Conservation (phyloP, 1,140 invertebrate species). For the Dreissena rostriformis region DNA sequence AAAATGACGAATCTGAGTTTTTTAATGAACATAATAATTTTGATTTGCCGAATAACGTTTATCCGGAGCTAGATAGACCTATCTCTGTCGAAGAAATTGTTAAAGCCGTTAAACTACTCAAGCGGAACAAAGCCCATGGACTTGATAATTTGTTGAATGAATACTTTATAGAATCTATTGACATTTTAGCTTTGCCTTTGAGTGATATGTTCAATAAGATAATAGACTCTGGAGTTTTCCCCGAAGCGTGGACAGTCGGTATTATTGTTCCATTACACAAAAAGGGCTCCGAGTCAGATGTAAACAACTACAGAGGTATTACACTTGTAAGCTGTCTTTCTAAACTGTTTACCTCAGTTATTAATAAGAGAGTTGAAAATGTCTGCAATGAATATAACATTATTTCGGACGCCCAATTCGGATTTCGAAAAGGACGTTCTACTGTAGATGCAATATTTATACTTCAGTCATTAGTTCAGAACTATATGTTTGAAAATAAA, state of each 20-base stretch:
- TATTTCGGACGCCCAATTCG: too few species aligned
- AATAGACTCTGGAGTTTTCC: constrained; percentile 11
- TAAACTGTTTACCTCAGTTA: constrained; percentile 14
- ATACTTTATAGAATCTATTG: constrained; percentile 35
- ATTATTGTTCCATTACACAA: constrained; percentile 41
- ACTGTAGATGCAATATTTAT: too few species aligned
- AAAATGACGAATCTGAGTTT: constrained; percentile 18
- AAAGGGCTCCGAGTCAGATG: not conserved
- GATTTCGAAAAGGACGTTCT: too few species aligned
- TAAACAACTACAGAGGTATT: constrained; percentile 30
- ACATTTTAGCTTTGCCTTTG: constrained; percentile 11
- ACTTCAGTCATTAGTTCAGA: too few species aligned
- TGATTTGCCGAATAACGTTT: not conserved
- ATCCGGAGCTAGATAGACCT: not conserved
- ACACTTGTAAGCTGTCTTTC: not conserved
- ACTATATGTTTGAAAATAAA: too few species aligned
- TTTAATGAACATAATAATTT: constrained; percentile 15
- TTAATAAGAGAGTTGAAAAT: too few species aligned
- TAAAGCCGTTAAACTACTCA: constrained; percentile 5
- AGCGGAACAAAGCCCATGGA: constrained; percentile 3
- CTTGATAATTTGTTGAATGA: constrained; percentile 14
- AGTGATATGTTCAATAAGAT: constrained; percentile 22
- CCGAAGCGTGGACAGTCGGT: constrained; percentile 6
- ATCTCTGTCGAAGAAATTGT: constrained; percentile 17
- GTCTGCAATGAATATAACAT: too few species aligned